Percentiles rank a stretch among this genome's conserved stretches.
Evolutionary conservation across 2,113 vertebrate genomes (phyloP).

Genomic region (Electrona antarctica): DNA sequence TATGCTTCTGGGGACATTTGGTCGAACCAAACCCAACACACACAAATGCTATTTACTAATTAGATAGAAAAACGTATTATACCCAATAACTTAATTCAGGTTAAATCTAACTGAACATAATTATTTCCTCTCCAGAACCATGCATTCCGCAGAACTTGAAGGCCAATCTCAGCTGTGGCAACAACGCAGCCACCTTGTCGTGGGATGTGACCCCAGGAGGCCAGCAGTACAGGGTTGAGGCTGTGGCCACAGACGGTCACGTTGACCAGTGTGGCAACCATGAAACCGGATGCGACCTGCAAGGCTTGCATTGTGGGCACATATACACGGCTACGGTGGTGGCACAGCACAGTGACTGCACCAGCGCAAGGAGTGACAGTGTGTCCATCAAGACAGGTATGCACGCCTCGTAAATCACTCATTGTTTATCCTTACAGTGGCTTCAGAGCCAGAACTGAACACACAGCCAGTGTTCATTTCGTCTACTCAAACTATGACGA

Average conservation of each 20-base stretch:
- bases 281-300: conserved; percentile 66
- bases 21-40: no score
- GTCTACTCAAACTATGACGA: no score
- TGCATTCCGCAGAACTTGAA: conserved; percentile 68
- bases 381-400: conserved; percentile 74
- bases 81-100: no score
- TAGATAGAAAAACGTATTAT: no score
- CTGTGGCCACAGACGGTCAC: conserved; percentile 48
- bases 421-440: no score
- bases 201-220: conserved; percentile 65
- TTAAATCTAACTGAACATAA: no score
- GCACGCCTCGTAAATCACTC: not conserved
- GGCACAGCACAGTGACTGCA: conserved; percentile 67
- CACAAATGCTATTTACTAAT: no score
- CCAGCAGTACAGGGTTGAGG: conserved; percentile 66
- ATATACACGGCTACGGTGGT: conserved; percentile 68
- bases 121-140: conserved; percentile 52
- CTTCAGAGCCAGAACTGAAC: no score
- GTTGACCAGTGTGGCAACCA: conserved; percentile 52
- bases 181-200: conserved; percentile 68
- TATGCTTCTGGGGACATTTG: no score
- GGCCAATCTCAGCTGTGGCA: conserved; percentile 66
- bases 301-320: conserved; percentile 69
- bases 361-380: conserved; percentile 60
- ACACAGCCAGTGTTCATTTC: no score